Conservation (phyloP, 2,113 vertebrate genomes). For the Carlito syrichta region DNA sequence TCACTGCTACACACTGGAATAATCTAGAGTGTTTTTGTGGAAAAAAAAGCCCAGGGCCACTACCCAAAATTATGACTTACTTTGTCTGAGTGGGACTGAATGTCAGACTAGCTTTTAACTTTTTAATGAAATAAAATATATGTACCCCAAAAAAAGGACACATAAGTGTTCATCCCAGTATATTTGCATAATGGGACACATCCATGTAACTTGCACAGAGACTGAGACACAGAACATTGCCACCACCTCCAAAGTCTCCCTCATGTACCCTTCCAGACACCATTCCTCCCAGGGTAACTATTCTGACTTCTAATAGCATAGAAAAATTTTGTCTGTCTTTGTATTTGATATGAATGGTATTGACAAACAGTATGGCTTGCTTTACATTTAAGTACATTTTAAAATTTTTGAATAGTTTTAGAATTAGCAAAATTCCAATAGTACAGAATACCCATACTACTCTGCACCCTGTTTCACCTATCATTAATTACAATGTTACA, state of each 20-base stretch:
- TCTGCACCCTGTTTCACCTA: neutral
- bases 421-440: neutral
- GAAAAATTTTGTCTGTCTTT: neutral
- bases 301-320: neutral
- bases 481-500: neutral
- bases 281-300: neutral
- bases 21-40: neutral
- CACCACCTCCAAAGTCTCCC: neutral
- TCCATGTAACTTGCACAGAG: neutral
- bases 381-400: neutral
- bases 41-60: neutral
- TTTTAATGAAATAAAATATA: constrained; percentile 4
- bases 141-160: neutral
- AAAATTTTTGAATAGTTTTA: neutral
- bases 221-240: neutral
- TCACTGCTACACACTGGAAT: neutral
- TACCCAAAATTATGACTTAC: neutral
- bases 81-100: neutral
- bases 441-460: no score
- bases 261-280: neutral
- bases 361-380: neutral
- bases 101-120: neutral
- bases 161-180: neutral
- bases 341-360: neutral
- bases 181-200: neutral